Evolutionary conservation across 1,140 invertebrate species (phyloP).

Genomic region (Araneus ventricosus): DNA sequence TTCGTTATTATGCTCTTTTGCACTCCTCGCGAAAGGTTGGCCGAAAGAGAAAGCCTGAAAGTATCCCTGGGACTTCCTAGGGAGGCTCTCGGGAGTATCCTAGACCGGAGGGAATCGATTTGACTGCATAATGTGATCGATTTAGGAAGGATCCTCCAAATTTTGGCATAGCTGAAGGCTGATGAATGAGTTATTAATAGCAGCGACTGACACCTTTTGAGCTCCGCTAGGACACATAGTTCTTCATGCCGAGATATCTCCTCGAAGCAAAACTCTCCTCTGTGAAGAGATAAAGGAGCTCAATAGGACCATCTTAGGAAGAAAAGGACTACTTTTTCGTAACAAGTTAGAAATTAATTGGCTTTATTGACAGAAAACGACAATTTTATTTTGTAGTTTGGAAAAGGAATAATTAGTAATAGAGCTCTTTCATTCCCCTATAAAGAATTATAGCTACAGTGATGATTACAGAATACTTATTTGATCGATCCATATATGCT

Average conservation of each 20-base stretch:
- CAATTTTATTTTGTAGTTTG: too few species aligned
- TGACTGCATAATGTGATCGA: conserved; percentile 1
- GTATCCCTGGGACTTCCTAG: not conserved
- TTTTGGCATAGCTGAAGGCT: not conserved
- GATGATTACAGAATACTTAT: too few species aligned
- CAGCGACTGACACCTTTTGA: not conserved
- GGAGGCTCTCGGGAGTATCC: not conserved
- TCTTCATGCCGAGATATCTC: not conserved
- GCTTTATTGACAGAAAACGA: too few species aligned
- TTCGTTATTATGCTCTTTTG: not conserved
- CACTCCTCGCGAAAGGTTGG: not conserved
- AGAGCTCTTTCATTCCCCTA: too few species aligned
- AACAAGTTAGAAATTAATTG: too few species aligned
- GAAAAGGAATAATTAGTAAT: too few species aligned
- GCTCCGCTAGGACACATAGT: not conserved
- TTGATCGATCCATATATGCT: too few species aligned
- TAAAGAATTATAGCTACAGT: too few species aligned
- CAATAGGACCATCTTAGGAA: too few species aligned
- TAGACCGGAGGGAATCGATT: conserved; percentile 1
- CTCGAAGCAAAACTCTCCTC: not conserved
- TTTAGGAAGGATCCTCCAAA: not conserved
- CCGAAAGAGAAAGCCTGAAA: not conserved
- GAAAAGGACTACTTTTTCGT: too few species aligned
- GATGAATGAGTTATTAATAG: conserved; percentile 8
- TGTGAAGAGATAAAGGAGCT: too few species aligned